Evolutionary conservation across 2,113 vertebrate genomes (phyloP).

Genomic region (Tachuris rubrigastra): DNA sequence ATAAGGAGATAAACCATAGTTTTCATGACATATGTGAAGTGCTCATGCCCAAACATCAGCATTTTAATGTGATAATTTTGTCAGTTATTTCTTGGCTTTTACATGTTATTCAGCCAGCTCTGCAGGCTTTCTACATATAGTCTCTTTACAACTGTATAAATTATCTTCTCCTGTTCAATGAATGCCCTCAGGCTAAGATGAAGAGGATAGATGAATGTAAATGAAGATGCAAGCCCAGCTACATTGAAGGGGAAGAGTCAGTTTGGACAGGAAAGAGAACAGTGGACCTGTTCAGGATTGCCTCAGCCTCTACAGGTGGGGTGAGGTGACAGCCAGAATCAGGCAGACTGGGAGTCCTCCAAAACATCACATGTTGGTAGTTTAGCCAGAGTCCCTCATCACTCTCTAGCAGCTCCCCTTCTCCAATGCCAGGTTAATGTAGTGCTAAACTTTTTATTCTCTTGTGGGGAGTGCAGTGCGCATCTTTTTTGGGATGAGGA

Average conservation of each 20-base stretch:
- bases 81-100: neutral
- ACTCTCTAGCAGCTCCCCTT: neutral
- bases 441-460: neutral
- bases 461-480: neutral
- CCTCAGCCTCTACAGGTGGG: neutral
- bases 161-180: neutral
- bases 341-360: neutral
- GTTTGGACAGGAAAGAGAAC: neutral
- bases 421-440: neutral
- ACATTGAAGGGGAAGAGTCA: neutral
- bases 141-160: neutral
- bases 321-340: neutral
- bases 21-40: neutral
- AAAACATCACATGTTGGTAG: accelerated
- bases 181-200: neutral
- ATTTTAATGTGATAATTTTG: neutral
- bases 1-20: neutral
- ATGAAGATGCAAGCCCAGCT: neutral
- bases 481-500: neutral
- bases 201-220: neutral
- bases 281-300: neutral
- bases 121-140: neutral
- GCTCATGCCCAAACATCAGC: neutral
- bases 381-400: neutral
- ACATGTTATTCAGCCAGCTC: neutral